Conservation (phyloP, 2,797 vertebrate species). For the Taeniopygia guttata region DNA sequence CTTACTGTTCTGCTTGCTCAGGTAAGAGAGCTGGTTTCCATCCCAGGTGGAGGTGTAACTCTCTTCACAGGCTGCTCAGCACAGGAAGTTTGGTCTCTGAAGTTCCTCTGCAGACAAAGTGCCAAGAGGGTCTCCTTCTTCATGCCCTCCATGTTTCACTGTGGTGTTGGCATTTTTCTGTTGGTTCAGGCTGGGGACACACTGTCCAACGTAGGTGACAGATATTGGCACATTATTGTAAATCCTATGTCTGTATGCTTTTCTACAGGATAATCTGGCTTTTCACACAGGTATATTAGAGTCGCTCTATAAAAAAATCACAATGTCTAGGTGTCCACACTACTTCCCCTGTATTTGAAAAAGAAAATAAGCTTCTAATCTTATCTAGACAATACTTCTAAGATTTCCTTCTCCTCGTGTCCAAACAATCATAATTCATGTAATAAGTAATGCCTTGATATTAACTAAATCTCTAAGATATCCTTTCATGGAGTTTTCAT, state of each 20-base stretch:
- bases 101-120: fast-evolving
- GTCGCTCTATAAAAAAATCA: neutral
- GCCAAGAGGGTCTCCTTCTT: neutral
- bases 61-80: neutral
- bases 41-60: neutral
- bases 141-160: too few relatives aligned
- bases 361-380: neutral
- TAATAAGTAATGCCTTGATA: constrained; percentile 37
- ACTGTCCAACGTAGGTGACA: too few relatives aligned
- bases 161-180: too few relatives aligned
- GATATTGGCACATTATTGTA: too few relatives aligned
- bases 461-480: constrained; percentile 43
- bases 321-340: neutral
- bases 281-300: neutral
- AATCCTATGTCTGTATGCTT: neutral
- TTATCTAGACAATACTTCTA: neutral
- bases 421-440: neutral
- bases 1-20: neutral
- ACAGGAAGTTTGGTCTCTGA: neutral
- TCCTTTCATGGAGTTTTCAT: constrained; percentile 22
- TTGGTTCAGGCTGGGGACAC: too few relatives aligned
- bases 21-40: neutral
- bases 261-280: neutral
- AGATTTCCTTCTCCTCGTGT: neutral
- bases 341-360: neutral